Conservation (phyloP, 1,140 invertebrate species). For the Rhyacophila brunnea region DNA sequence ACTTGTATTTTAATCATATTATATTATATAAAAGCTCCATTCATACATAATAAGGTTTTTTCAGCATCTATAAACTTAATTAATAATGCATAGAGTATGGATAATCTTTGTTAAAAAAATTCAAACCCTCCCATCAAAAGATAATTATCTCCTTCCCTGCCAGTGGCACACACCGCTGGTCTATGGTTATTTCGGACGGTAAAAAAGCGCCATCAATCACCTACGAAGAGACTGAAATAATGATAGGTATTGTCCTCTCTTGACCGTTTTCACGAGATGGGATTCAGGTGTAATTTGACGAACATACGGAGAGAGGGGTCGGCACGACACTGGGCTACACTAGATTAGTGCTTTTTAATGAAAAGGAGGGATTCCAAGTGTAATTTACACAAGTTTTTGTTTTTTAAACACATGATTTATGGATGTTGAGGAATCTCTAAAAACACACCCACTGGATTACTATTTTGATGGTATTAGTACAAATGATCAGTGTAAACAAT, state of each 20-base stretch:
- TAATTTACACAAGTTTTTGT: neutral
- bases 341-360: conserved; percentile 19
- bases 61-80: no score
- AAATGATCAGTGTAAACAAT: no score
- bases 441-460: no score
- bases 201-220: conserved; percentile 13
- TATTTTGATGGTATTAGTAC: no score
- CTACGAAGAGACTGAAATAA: conserved; percentile 2
- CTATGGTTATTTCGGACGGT: conserved; percentile 5
- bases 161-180: no score
- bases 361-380: conserved; percentile 7
- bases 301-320: neutral
- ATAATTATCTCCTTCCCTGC: no score
- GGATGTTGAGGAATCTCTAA: neutral
- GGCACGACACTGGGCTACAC: neutral
- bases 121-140: no score
- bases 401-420: conserved; percentile 15
- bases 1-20: no score
- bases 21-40: no score
- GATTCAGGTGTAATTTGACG: conserved; percentile 14
- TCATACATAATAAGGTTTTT: no score
- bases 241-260: conserved; percentile 6
- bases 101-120: no score
- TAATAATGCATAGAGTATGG: no score
- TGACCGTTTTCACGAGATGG: neutral